Conservation (phyloP, 2,888 invertebrate genomes). For the Sarcophaga rosellei region DNA sequence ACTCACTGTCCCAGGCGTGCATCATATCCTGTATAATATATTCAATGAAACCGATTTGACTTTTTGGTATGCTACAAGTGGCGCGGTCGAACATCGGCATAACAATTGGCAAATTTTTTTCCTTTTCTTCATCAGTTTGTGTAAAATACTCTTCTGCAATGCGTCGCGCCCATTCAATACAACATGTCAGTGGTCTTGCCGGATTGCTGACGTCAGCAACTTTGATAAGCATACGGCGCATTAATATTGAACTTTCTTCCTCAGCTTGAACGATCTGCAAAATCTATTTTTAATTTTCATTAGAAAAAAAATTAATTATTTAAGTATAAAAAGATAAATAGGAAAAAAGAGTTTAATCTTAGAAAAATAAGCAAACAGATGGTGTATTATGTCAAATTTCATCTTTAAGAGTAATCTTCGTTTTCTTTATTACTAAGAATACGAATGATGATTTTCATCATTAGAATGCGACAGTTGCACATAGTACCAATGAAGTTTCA, state of each 20-base stretch:
- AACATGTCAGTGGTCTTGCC: slow-evolving; percentile 90
- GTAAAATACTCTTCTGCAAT: slow-evolving; percentile 99
- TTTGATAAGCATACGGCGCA: slow-evolving; percentile 98
- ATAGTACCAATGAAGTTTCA: too few relatives aligned
- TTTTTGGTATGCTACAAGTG: slow-evolving; percentile 97
- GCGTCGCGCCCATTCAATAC: slow-evolving; percentile 94
- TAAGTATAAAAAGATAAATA: neutral
- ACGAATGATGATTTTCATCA: too few relatives aligned
- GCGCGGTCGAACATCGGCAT: slow-evolving; percentile 99
- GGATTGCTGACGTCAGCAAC: slow-evolving; percentile 99
- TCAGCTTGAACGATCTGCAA: slow-evolving; percentile 78
- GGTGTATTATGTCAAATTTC: too few relatives aligned
- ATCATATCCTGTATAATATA: slow-evolving; percentile 99
- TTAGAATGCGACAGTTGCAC: too few relatives aligned
- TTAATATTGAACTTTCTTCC: slow-evolving; percentile 90
- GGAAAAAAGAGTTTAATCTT: too few relatives aligned
- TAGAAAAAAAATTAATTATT: neutral
- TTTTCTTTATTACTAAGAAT: too few relatives aligned
- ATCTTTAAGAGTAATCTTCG: too few relatives aligned
- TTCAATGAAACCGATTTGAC: slow-evolving; percentile 98
- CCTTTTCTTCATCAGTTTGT: slow-evolving; percentile 98
- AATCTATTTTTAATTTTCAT: neutral
- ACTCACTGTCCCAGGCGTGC: slow-evolving; percentile 96
- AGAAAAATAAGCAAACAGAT: too few relatives aligned
- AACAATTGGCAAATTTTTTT: slow-evolving; percentile 93